Evolutionary conservation across 2,113 vertebrate genomes (phyloP).

Genomic region (Acanthisitta chloris): DNA sequence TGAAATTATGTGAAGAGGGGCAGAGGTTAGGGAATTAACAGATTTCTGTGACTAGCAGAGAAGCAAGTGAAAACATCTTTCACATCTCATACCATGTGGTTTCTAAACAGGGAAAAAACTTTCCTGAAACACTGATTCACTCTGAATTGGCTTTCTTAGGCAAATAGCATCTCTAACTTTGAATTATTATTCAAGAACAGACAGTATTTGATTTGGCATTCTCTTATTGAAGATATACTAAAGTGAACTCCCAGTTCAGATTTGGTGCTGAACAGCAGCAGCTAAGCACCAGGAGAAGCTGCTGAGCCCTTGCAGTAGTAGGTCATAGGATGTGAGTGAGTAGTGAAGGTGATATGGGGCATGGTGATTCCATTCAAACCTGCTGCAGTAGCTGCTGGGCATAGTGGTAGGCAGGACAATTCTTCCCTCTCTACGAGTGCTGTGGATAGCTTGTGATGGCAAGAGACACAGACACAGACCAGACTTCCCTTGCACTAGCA

Average conservation of each 20-base stretch:
- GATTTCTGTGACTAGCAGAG: background rate
- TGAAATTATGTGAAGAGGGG: background rate
- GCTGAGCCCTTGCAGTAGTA: background rate
- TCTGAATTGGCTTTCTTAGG: background rate
- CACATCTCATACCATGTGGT: background rate
- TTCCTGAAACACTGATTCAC: background rate
- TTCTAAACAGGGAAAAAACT: background rate
- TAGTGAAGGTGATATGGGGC: fast-evolving
- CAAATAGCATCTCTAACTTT: background rate
- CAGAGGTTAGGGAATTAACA: background rate
- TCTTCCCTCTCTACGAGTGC: fast-evolving
- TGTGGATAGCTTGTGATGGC: background rate
- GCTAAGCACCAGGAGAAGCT: background rate
- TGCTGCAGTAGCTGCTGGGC: background rate
- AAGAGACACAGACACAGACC: background rate
- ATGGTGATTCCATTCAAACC: background rate
- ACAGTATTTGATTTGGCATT: background rate
- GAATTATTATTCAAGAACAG: background rate
- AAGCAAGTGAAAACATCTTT: background rate
- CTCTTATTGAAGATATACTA: background rate
- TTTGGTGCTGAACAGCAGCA: background rate
- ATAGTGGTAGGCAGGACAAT: background rate
- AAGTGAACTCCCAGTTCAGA: background rate
- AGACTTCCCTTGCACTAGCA: background rate
- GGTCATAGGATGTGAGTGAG: background rate